Evolutionary conservation across 2,888 invertebrate species (phyloP), one percentile per base, ranked within the genome.

Genomic region (Machimus atricapillus): DNA sequence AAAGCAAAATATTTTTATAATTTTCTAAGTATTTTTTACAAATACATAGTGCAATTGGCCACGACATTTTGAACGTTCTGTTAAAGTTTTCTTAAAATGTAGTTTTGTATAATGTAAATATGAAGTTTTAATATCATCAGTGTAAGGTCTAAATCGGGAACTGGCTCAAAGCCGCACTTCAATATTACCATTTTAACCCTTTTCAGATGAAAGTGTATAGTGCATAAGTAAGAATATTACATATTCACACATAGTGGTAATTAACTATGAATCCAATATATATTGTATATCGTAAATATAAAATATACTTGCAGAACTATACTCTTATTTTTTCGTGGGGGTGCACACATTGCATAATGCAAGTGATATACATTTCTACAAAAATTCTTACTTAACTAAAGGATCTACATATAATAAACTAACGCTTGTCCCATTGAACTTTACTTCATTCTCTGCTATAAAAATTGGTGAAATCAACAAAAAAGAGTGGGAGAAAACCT

Each of bases 221-320:
- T 37, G 31, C 27, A 34, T 76, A 76, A 37, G 76, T 31, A 76
- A 76, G 76, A 40, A 76, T 76, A 37, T 76, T 37, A 37, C 76
- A 76, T 76, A 76, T 76, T 76, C 76, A 76, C 27, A 66, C 40
- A 16, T 76, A 76, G 34, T 76, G 40, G 76, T 37, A 76, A 76
- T 66, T 66, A 66, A 19, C 58, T 76, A 76, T 76, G 14, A 76
- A 76, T 76, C 37, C 76, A 76, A 76, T 76, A 34, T 76, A 76
- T 76, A 76, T 76, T 76, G 76, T 76, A 76, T 76, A 76, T 76
- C 37, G 76, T 66, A 76, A 76, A 76, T 76, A 76, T 76, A 76
- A 46, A 37, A 76, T 76, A 37, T 37, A 66, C 66, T 27, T 66
- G 66, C 66, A 66, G 27, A 66, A 66, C 7, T 23, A 66, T 19